Base-by-base conservation (phyloP, 2,888 invertebrate genomes). In the Chloroclystis v-ata region DNA sequence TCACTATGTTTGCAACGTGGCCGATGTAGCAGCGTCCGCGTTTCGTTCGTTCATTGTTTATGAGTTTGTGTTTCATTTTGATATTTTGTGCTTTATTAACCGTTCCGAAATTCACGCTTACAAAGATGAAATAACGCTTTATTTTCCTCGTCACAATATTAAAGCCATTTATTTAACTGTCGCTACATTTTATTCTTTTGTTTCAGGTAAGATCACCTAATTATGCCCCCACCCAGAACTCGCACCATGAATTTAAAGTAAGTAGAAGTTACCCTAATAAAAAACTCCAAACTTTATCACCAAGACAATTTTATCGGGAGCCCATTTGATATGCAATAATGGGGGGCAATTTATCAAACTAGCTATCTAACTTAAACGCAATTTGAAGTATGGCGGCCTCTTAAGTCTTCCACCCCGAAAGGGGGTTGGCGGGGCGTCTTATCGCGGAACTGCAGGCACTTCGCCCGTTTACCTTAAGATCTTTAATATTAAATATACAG, bases 401-500 rank as follows among this genome's bases (percentile, higher is more conserved):
- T 84, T 80, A 85, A 85, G 82, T 71, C 73, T 72, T 61, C 71
- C 71, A 69, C 77, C 82, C 78, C 81, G 66, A 73, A 83, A 75
- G 65, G 39, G 61, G 59, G 67, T 66, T 66, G 69, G 65, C 63
- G 74, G 69, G 75, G 56, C 62, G 75, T 67, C 84, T 88, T 89
- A 89, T 89, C 88, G 82, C 85, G 72, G 73, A 80, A 83, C 75
- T 86, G 88, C 88, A 89, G 88, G 81, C 88, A 72, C 80, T 76
- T 71, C 76, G 30, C 80, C 74, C 83, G 80, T 75, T 83, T 82
- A 87, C 86, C 87, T 87, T 85, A 82, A 84, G 83, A 86, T 85
- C 82, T 85, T 84, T 86, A 86, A 86, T 87, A 87, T 85, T 85
- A 83, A 86, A 85, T 80, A 83, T 80, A 84, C 78, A 81, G 75